Base-by-base conservation (phyloP, 1,140 invertebrate genomes). In the Melipona quadrifasciata region DNA sequence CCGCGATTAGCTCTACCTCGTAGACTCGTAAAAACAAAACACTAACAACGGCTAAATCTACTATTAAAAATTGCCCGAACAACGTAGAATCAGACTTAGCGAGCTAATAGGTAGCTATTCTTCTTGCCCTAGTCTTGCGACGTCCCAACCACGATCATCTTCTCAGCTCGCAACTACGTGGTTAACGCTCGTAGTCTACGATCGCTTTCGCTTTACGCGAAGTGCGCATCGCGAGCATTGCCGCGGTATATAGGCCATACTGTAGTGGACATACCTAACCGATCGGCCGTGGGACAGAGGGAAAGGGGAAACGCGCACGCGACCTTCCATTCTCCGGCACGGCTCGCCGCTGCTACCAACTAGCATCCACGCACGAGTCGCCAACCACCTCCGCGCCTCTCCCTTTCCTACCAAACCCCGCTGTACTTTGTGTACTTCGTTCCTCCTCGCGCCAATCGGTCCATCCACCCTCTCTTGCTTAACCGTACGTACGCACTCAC, bases 161-260 rank as follows among this genome's bases (percentile, higher is more conserved):
- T 47, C 39, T 47, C 39, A 10, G 6, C 39, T 47, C 39, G 39
- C 39, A 47, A 8, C 39, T 11, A 47, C 10, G 8, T 47, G 39
- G 6, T 8, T 47, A 47, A 47, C 39, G 8, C 39, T 8, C 39
- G 39, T n/a, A n/a, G n/a, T 47, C 39, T 8, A 47, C 39, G 39
- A 24, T 17, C n/a, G n/a, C 47, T 47, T 16, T 72, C 39, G 39
- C 39, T 31, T 74, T 8, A 84, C 86, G 1, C n/a, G 47, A 51
- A 27, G 70, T 47, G 39, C 39, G 39, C 39, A 47, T 47, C 31
- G 87, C 86, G 89, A 93, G 91, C 91, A 90, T 93, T 90, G 88
- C 87, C 90, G 89, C 83, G 39, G 75, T 82, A 81, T 77, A 87
- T 89, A 85, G 87, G 87, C 85, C 61, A 82, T 65, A 71, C 72